Percentiles rank a stretch among this genome's conserved stretches.
Evolutionary conservation across 2,113 vertebrate genomes (phyloP).

Genomic region (Cichladusa arquata): DNA sequence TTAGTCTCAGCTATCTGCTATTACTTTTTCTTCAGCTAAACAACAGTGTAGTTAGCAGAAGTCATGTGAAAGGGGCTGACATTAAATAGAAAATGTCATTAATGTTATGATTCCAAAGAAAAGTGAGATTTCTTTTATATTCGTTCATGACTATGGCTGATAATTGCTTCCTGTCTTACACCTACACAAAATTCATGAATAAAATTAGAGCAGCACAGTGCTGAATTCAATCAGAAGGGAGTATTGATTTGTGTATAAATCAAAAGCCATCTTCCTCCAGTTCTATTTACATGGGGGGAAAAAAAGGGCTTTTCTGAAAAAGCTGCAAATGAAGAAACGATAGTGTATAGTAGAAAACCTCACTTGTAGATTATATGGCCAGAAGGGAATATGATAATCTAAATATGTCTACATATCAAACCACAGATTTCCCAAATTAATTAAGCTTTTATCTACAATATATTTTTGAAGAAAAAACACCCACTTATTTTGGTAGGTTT

Average conservation of each 20-base stretch:
- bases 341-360: background rate
- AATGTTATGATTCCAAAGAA: constrained; percentile 49
- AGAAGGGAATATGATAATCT: background rate
- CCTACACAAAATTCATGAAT: constrained; percentile 72
- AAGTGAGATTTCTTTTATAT: constrained; percentile 58
- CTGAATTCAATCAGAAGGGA: constrained; percentile 58
- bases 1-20: background rate
- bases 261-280: constrained; percentile 12
- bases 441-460: background rate
- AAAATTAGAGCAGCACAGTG: constrained; percentile 50
- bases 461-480: background rate
- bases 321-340: background rate
- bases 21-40: constrained; percentile 1
- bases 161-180: constrained; percentile 75
- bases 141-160: constrained; percentile 8
- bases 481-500: background rate
- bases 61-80: constrained; percentile 18
- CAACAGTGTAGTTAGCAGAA: constrained; percentile 11
- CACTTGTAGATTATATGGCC: background rate
- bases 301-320: background rate
- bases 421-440: background rate
- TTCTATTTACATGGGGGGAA: background rate
- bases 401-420: background rate
- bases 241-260: constrained; percentile 64
- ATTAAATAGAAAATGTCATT: constrained; percentile 41